Base-by-base conservation (phyloP, 2,797 vertebrate genomes). In the Hirundo rustica region DNA sequence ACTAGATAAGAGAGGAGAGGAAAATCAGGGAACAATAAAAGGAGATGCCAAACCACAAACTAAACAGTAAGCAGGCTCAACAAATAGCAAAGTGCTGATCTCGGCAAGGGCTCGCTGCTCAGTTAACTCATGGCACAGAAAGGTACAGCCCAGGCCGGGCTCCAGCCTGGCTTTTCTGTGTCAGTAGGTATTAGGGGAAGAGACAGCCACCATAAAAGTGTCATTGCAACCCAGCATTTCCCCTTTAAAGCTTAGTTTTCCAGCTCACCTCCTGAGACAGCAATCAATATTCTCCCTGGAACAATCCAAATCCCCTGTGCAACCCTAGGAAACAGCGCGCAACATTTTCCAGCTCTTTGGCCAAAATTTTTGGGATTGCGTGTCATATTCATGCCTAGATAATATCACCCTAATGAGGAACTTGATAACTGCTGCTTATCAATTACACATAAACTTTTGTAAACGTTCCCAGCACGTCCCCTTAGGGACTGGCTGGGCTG, bases 1-100 rank as follows among this genome's bases (percentile, higher is more conserved):
- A 97, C 98, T 98, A 93, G 93, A 95, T 74, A 90, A 97, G 97
- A 96, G 97, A 98, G 95, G 96, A 96, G 95, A 97, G 95, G 96
- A 92, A 64, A 50, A 95, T 97, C 95, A 97, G 97, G 92, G 95
- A 95, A 97, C 96, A 91, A 97, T 95, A 95, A 62, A 95, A 86
- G 60, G 82, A 96, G 95, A 95, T 85, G 85, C 94, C 96, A 96
- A 95, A 96, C 95, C 95, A 93, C 95, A 96, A 95, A 93, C 80
- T 66, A 88, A 95, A 95, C 93, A 94, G 93, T 91, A 94, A 96
- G 94, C 89, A 96, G 93, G 89, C 83, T 96, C 92, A 95, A 96
- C 94, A 96, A 90, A 91, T 53, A 90, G 94, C 91, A 90, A 90
- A 95, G 38, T 5, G 42, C 84, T 54, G 42, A 36, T 50, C 87